Evolutionary conservation across 1,140 invertebrate genomes (phyloP).

Genomic region (Drosophila nikananu): DNA sequence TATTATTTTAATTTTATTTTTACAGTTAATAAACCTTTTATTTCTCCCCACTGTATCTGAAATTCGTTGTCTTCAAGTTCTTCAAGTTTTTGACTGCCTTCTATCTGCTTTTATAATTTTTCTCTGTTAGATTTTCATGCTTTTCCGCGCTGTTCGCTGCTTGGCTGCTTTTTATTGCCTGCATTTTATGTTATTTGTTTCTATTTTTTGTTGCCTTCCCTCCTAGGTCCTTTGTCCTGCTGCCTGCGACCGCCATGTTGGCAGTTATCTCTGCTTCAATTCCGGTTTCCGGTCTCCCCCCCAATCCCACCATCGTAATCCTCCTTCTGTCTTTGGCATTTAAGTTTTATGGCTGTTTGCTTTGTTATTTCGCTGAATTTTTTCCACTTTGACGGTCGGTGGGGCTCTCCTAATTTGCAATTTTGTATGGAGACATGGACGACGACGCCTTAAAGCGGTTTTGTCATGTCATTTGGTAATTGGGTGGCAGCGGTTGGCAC

Average conservation of each 20-base stretch:
- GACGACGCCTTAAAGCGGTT: conserved; percentile 82
- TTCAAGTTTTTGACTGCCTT: conserved; percentile 7
- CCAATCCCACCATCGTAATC: conserved; percentile 12
- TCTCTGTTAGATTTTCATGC: conserved; percentile 51
- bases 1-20: no score
- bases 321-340: conserved; percentile 44
- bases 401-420: conserved; percentile 81
- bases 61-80: background rate
- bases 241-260: conserved; percentile 50
- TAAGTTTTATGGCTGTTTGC: conserved; percentile 76
- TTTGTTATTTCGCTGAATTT: conserved; percentile 50
- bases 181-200: conserved; percentile 75
- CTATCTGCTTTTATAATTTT: conserved; percentile 32
- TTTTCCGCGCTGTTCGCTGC: conserved; percentile 66
- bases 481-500: conserved; percentile 85
- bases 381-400: conserved; percentile 54
- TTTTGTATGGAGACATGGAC: conserved; percentile 71
- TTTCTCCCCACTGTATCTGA: background rate
- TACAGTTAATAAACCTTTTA: background rate
- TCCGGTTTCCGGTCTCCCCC: conserved; percentile 31
- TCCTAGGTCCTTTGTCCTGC: conserved; percentile 6
- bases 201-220: conserved; percentile 36
- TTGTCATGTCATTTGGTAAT: conserved; percentile 85
- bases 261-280: conserved; percentile 65
- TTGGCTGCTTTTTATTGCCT: conserved; percentile 76